These are phyloP conservation scores for Bos taurus DNA, from an alignment of 2,113 vertebrate genomes.

Conservation along the genomic window DNA sequence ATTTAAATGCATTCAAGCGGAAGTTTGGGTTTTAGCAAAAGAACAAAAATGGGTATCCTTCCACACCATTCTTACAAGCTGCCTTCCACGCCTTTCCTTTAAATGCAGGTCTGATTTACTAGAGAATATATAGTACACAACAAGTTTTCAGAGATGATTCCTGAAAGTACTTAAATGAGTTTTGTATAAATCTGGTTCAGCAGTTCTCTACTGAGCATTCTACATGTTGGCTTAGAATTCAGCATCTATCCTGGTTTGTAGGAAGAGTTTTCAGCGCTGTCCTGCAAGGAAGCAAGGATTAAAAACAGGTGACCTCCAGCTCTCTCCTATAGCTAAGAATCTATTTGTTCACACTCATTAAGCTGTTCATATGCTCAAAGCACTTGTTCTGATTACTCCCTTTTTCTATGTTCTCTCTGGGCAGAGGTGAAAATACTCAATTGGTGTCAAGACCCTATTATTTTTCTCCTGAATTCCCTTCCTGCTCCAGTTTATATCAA, in stretches of 20 bases:
- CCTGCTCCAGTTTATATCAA: not conserved
- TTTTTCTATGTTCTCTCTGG: not conserved
- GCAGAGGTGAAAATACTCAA: not conserved
- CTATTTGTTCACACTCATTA: constrained; percentile 22
- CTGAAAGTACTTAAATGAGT: not conserved
- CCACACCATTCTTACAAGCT: not conserved
- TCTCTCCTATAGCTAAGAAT: not conserved
- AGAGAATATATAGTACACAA: not conserved
- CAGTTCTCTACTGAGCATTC: not conserved
- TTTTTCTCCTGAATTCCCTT: not conserved
- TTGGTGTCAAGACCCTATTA: not conserved
- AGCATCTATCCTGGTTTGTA: not conserved
- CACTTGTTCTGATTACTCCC: not conserved
- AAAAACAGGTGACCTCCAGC: not conserved
- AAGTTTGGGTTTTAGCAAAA: not conserved
- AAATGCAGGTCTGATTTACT: not conserved
- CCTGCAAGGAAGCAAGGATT: not conserved
- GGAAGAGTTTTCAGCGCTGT: not conserved
- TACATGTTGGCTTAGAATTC: constrained; percentile 12
- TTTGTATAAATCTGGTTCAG: not conserved
- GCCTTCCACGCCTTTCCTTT: not conserved
- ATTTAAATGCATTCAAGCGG: not conserved
- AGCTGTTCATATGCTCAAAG: constrained; percentile 10
- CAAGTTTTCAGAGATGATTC: not conserved
- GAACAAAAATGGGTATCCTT: not conserved